phyloP scores from a whole-genome alignment of 2,888 invertebrate genomes.

The Tinea semifulvella region DNA sequence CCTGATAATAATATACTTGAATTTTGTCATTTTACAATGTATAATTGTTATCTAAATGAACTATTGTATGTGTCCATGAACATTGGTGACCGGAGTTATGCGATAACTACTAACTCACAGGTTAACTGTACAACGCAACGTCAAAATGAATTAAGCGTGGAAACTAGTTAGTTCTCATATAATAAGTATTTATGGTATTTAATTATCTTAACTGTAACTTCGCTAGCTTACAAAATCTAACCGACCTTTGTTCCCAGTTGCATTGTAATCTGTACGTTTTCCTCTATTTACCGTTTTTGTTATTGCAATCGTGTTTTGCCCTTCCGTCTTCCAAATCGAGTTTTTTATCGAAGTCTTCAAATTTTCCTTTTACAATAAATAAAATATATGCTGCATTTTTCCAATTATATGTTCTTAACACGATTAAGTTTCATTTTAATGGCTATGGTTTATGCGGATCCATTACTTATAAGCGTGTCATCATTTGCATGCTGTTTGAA shows the following conservation, averaged over 20 bases:
- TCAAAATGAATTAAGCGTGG: neutral
- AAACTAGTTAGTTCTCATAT: conserved; percentile 10
- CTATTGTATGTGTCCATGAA: neutral
- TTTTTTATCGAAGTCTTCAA: too few relatives aligned
- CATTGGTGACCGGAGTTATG: conserved; percentile 1
- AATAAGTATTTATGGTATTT: conserved; percentile 1
- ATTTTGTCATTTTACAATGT: too few relatives aligned
- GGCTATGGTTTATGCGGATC: too few relatives aligned
- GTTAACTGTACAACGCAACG: conserved; percentile 7
- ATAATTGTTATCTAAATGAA: conserved; percentile 2
- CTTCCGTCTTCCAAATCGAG: too few relatives aligned
- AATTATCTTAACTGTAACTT: neutral
- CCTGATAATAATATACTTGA: too few relatives aligned
- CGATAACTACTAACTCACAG: neutral
- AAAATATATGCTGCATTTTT: too few relatives aligned
- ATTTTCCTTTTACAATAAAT: too few relatives aligned
- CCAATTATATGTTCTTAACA: too few relatives aligned
- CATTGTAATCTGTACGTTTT: conserved; percentile 4
- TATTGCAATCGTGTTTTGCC: neutral
- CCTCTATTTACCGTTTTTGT: conserved; percentile 4
- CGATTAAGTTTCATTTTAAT: too few relatives aligned
- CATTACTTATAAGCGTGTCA: too few relatives aligned
- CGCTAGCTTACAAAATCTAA: neutral
- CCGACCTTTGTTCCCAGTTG: conserved; percentile 4
- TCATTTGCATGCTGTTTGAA: too few relatives aligned